phyloP scores from a whole-genome alignment of 1,140 invertebrate species.

The Eurosta solidaginis region DNA sequence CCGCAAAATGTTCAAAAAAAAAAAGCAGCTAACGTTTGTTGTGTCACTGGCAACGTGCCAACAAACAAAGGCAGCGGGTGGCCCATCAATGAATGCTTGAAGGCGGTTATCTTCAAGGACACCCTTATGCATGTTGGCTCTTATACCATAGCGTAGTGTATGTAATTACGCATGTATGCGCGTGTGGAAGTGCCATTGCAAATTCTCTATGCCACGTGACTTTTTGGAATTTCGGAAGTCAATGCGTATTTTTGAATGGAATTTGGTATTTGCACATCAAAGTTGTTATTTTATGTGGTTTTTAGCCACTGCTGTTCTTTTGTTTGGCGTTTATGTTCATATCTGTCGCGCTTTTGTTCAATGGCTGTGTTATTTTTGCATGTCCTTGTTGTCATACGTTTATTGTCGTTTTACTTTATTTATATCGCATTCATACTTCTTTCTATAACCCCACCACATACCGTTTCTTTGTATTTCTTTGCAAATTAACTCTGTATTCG shows the following conservation, averaged over 20 bases:
- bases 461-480: neutral
- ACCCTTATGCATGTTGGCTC: neutral
- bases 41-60: slow-evolving; percentile 10
- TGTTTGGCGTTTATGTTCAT: neutral
- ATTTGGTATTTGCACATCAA: neutral
- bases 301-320: neutral
- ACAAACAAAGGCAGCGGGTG: slow-evolving; percentile 19
- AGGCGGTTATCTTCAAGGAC: slow-evolving; percentile 5
- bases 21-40: neutral
- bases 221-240: slow-evolving; percentile 24
- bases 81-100: neutral
- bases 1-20: neutral
- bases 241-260: neutral
- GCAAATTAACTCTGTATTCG: neutral
- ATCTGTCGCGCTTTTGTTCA: neutral
- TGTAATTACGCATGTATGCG: neutral
- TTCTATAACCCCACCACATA: slow-evolving; percentile 18
- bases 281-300: slow-evolving; percentile 13
- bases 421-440: neutral
- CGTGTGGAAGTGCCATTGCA: neutral
- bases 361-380: neutral
- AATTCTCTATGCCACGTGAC: slow-evolving; percentile 1
- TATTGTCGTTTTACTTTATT: neutral
- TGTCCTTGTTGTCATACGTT: neutral
- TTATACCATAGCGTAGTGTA: neutral